Evolutionary conservation across 2,888 invertebrate genomes (phyloP).

Genomic region (Malacosoma neustria): DNA sequence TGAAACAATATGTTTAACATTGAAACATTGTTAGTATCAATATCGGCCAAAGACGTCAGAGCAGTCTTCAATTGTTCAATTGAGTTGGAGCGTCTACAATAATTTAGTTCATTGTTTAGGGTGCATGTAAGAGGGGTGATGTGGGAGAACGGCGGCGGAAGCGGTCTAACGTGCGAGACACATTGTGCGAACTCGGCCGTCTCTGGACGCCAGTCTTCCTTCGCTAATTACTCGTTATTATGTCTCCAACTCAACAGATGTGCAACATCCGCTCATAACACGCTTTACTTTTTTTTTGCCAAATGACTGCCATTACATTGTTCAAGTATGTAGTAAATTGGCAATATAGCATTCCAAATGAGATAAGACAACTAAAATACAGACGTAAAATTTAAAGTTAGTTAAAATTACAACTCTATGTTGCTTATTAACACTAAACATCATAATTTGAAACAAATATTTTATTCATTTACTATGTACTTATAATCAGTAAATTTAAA

Average conservation of each 20-base stretch:
- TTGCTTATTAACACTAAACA: too few relatives aligned
- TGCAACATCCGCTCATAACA: conserved; percentile 60
- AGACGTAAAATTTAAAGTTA: too few relatives aligned
- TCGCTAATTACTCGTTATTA: conserved; percentile 68
- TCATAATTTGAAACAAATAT: too few relatives aligned
- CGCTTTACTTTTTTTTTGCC: conserved; percentile 27
- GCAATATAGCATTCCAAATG: conserved; percentile 4
- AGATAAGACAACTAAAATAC: too few relatives aligned
- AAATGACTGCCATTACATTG: conserved; percentile 17
- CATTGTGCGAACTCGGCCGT: conserved; percentile 61
- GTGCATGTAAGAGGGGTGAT: conserved; percentile 13
- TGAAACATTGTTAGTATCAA: conserved; percentile 17
- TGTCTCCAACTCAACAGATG: conserved; percentile 65
- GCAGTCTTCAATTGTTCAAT: conserved; percentile 25
- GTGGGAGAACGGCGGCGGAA: conserved; percentile 31
- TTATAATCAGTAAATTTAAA: too few relatives aligned
- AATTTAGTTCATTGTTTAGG: conserved; percentile 23
- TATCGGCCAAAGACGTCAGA: conserved; percentile 10
- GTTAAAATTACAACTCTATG: too few relatives aligned
- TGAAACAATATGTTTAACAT: conserved; percentile 4
- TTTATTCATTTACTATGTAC: too few relatives aligned
- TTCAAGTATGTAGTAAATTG: conserved; percentile 12
- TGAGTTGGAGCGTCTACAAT: conserved; percentile 19
- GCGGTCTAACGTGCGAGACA: conserved; percentile 56
- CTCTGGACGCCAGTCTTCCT: conserved; percentile 38